Evolutionary conservation across 1,140 invertebrate species (phyloP), one percentile per base, ranked within the genome.

Genomic region (Drosophila nebulosa): DNA sequence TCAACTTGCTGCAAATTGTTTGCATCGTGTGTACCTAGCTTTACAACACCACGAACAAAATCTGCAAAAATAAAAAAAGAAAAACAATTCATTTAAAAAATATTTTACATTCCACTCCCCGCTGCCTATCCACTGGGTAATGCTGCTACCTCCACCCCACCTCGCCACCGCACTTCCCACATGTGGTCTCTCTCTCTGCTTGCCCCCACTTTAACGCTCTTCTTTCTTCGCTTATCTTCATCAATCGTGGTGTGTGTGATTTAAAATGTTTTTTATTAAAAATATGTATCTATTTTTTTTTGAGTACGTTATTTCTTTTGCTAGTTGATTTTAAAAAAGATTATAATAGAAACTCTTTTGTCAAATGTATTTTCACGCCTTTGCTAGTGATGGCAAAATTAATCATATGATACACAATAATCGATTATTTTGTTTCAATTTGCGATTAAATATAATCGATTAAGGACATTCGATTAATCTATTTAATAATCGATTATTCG

Each of bases 41-140:
- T n/a, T 2, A 90, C 70, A 58, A 91, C 78, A 6, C 79, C 68
- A 21, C 77, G 78, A 9, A 77, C 71, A 77, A 77, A 90, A 68
- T 86, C 90, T 90, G 67, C 32, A 70, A 66, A 46, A 21, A 46
- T 26, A 32, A 52, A 12, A 26, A 12, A 5, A 21, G 24, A 53
- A 36, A 24, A 39, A 7, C 2, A 7, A 2, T n/a, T 9, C 22
- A 36, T 52, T 24, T 32, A 12, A 1, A 16, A 22, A 42, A 52
- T 32, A 32, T 30, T 30, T 30, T 9, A 30, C 12, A 32, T n/a
- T n/a, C n/a, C n/a, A n/a, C n/a, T n/a, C n/a, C n/a, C n/a, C n/a
- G n/a, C n/a, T n/a, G n/a, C n/a, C n/a, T n/a, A n/a, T n/a, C n/a
- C n/a, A n/a, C n/a, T n/a, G n/a, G 30, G 12, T 12, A 32, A 2